Evolutionary conservation across 2,797 vertebrate genomes (phyloP), one percentile per base, ranked within the genome.

Genomic region (Anableps anableps): DNA sequence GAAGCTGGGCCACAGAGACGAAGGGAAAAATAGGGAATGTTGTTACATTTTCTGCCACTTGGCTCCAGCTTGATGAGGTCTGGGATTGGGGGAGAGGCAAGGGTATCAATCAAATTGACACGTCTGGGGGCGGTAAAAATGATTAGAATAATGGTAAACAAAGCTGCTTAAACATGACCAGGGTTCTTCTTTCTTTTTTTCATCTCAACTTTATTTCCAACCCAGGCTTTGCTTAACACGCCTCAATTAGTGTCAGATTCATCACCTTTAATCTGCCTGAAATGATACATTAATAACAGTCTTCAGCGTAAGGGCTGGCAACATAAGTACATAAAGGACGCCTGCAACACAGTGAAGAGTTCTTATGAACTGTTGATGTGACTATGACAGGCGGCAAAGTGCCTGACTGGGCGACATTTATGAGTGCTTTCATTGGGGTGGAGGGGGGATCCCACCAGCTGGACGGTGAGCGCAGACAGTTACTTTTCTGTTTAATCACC

Each of bases 81-180:
- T 89, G 92, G 93, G 92, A 94, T 82, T 85, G 85, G 72, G 86
- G 88, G 85, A 91, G 89, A 89, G 85, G 85, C 78, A 58, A 71
- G 78, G 73, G 58, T 82, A 94, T 94, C 92, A 93, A 92, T 95
- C 94, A 94, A 73, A 86, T 36, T 92, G 94, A 89, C 92, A 83
- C 9, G 75, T 90, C 83, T 23, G 80, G 78, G 48, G 92, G 92
- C 74, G 71, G 82, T 85, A 83, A 91, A 71, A 88, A 91, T 92
- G 88, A 94, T 94, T 91, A 93, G 91, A 90, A 91, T 94, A 93
- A 94, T 88, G 82, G 85, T 88, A 91, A 92, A 91, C 88, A 91
- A 91, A 91, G 79, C 72, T 4, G 26, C 87, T 91, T 84, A 84
- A 87, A 87, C 80, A 81, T 60, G 1, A 72, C 43, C 41, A 5